These are phyloP conservation scores for Dryobotodes eremita DNA, from an alignment of 2,888 invertebrate species.

Conservation along the genomic window DNA sequence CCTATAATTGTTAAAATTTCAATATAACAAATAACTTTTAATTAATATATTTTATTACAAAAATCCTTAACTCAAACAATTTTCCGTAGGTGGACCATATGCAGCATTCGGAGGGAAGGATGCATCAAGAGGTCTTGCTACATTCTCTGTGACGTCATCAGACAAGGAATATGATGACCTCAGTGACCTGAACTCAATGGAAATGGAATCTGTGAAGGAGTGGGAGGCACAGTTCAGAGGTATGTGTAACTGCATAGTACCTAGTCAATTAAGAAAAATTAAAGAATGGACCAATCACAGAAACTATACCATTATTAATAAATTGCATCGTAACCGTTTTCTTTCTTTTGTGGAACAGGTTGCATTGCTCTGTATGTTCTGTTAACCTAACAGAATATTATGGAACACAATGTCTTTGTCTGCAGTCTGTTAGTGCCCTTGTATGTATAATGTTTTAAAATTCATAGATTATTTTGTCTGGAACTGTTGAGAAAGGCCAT, in stretches of 20 bases:
- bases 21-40: not conserved
- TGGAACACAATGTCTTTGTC: not conserved
- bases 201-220: slow-evolving; percentile 98
- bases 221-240: slow-evolving; percentile 99
- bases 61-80: not conserved
- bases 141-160: slow-evolving; percentile 95
- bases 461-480: too few species aligned
- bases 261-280: slow-evolving; percentile 20
- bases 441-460: too few species aligned
- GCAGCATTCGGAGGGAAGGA: slow-evolving; percentile 98
- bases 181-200: slow-evolving; percentile 97
- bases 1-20: not conserved
- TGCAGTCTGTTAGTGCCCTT: not conserved
- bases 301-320: not conserved
- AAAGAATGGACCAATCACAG: slow-evolving; percentile 21
- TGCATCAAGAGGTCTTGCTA: slow-evolving; percentile 98
- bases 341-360: not conserved
- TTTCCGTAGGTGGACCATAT: slow-evolving; percentile 96
- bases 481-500: too few species aligned
- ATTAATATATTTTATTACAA: not conserved
- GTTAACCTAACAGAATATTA: not conserved
- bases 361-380: not conserved
- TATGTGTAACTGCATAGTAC: slow-evolving; percentile 76
- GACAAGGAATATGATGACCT: slow-evolving; percentile 98
- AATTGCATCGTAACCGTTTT: slow-evolving; percentile 18